Evolutionary conservation across 2,797 vertebrate genomes (phyloP).

Genomic region (Lacerta agilis): DNA sequence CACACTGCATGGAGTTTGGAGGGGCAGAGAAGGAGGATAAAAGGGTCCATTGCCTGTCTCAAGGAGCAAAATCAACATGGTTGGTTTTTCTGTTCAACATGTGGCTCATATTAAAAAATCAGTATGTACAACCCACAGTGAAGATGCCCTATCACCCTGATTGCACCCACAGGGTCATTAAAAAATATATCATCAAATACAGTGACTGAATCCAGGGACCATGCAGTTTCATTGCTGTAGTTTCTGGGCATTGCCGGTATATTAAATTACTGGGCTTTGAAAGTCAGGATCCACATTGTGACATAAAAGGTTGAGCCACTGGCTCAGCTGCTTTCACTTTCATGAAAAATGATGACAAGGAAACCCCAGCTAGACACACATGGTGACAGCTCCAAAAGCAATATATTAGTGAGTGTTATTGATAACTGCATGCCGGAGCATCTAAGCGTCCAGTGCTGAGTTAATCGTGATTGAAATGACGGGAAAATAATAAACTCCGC

Average conservation of each 20-base stretch:
- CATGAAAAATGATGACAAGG: constrained; percentile 40
- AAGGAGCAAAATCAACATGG: neutral
- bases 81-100: neutral
- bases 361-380: constrained; percentile 11
- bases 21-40: neutral
- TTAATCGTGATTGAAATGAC: constrained; percentile 44
- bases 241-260: neutral
- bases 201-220: neutral
- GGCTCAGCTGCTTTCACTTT: constrained; percentile 18
- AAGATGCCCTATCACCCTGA: neutral
- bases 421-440: constrained; percentile 8
- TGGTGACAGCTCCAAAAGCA: constrained; percentile 46
- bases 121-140: neutral
- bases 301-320: constrained; percentile 12
- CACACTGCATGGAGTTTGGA: too few species aligned
- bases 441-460: constrained; percentile 37
- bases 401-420: neutral
- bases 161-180: neutral
- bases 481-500: constrained; percentile 23
- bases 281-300: neutral
- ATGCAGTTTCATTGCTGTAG: neutral
- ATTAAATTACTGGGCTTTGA: constrained; percentile 9
- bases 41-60: neutral
- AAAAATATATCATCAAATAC: neutral
- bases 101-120: neutral